Conservation (phyloP, 2,113 vertebrate genomes). For the Circaetus gallicus region DNA sequence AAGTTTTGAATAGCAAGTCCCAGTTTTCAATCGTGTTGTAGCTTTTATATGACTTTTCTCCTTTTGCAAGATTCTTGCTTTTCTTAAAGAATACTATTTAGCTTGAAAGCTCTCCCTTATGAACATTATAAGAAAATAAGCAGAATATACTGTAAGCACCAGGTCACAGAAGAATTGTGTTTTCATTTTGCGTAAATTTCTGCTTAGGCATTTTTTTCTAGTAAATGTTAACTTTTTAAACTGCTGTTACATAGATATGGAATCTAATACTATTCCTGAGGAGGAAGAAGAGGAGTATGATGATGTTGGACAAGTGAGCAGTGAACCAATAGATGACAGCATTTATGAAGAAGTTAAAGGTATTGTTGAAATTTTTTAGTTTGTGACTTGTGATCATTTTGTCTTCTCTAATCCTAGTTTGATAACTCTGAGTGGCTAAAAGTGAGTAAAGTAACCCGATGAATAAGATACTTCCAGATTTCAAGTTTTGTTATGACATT, state of each 20-base stretch:
- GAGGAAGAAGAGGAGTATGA: constrained; percentile 85
- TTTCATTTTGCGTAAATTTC: neutral
- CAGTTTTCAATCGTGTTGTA: neutral
- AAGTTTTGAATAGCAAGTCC: neutral
- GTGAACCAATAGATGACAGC: constrained; percentile 72
- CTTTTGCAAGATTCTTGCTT: neutral
- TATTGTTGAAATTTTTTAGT: constrained; percentile 41
- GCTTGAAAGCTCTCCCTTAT: neutral
- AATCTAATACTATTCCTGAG: constrained; percentile 80
- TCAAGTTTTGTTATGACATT: neutral
- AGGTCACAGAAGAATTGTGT: neutral
- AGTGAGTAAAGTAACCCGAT: fast-evolving
- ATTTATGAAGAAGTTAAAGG: constrained; percentile 94
- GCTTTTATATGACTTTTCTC: neutral
- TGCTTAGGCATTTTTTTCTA: neutral
- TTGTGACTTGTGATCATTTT: neutral
- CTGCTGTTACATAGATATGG: constrained; percentile 66
- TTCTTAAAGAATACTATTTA: neutral
- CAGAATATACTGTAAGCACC: neutral
- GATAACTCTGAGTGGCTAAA: neutral
- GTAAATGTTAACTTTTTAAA: neutral
- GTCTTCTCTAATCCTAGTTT: neutral
- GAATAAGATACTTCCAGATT: neutral
- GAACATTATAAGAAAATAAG: neutral
- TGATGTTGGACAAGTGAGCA: constrained; percentile 72